Percentiles rank a stretch among this genome's conserved stretches.
These are phyloP conservation scores for Cuculus canorus DNA, from an alignment of 2,797 vertebrate genomes.

Conservation along the genomic window DNA sequence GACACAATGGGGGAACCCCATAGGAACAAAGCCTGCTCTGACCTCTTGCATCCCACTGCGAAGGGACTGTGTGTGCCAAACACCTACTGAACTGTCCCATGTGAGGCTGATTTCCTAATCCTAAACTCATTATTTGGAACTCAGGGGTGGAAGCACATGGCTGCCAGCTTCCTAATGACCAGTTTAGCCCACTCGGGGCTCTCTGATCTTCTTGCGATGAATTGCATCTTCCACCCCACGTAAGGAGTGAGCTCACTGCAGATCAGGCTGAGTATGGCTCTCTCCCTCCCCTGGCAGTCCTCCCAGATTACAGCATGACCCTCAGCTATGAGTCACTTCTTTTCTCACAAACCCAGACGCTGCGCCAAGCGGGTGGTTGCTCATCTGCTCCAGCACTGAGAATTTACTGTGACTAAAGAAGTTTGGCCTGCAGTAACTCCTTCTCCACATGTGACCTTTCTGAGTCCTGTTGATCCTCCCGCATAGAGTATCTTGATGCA, in stretches of 20 bases:
- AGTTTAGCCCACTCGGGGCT: background rate
- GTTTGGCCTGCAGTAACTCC: background rate
- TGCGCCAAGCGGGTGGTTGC: background rate
- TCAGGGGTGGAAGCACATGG: background rate
- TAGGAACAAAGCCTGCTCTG: slow-evolving; percentile 13
- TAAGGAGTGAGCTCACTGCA: slow-evolving; percentile 19
- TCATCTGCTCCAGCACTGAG: slow-evolving; percentile 14
- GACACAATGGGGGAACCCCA: background rate
- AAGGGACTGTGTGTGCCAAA: background rate
- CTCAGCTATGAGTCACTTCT: slow-evolving; percentile 55
- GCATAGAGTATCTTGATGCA: background rate
- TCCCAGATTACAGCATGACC: slow-evolving; percentile 60
- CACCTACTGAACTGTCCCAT: background rate
- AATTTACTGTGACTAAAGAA: background rate
- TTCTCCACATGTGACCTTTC: background rate
- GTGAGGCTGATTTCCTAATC: slow-evolving; percentile 34
- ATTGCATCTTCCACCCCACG: background rate
- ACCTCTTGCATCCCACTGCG: background rate
- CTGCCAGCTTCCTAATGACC: background rate
- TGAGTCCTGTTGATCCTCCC: background rate
- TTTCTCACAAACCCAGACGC: slow-evolving; percentile 37
- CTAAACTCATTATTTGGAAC: background rate
- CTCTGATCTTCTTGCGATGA: background rate
- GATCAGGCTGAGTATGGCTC: background rate
- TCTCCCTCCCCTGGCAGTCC: slow-evolving; percentile 44